A percentile compares a stretch with the other conserved stretches of the same genome.
These are phyloP conservation scores for Ctenicera cuprea DNA, from an alignment of 2,888 invertebrate species.

Conservation along the genomic window DNA sequence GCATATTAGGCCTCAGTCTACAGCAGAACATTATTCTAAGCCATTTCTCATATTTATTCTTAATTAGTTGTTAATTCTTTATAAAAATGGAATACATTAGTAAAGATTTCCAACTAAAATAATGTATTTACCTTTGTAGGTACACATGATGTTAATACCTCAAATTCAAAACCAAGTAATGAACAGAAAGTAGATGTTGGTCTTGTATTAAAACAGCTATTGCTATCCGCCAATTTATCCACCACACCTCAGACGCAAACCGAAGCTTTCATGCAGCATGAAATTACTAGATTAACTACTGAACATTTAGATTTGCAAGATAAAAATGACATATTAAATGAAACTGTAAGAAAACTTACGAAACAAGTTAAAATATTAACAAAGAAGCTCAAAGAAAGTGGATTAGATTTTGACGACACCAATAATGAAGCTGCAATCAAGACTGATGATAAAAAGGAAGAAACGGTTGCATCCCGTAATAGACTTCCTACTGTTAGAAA, in stretches of 20 bases:
- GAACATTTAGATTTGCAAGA: constrained; percentile 89
- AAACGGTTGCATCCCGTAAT: constrained; percentile 61
- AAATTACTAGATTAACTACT: constrained; percentile 85
- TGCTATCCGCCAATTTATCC: constrained; percentile 77
- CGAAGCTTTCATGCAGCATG: constrained; percentile 91
- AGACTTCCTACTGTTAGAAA: constrained; percentile 78
- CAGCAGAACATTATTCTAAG: too few species aligned
- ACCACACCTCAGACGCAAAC: constrained; percentile 81
- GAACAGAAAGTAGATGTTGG: constrained; percentile 76
- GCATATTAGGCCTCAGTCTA: too few species aligned
- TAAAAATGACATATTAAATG: constrained; percentile 82
- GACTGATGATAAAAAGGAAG: constrained; percentile 46
- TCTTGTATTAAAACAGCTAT: constrained; percentile 86
- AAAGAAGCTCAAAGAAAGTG: constrained; percentile 83
- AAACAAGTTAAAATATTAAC: constrained; percentile 83
- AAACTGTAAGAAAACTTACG: constrained; percentile 84
- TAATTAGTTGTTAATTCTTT: too few species aligned
- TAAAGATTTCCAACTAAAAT: neutral
- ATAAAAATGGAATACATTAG: too few species aligned
- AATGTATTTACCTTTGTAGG: constrained; percentile 5
- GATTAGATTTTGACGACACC: constrained; percentile 73
- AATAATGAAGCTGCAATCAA: constrained; percentile 67
- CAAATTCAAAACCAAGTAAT: constrained; percentile 63
- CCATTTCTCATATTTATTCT: too few species aligned
- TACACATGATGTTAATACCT: constrained; percentile 16